A percentile compares a stretch with the other conserved stretches of the same genome.
Conservation (phyloP, 2,113 vertebrate species). For the Laterallus jamaicensis region DNA sequence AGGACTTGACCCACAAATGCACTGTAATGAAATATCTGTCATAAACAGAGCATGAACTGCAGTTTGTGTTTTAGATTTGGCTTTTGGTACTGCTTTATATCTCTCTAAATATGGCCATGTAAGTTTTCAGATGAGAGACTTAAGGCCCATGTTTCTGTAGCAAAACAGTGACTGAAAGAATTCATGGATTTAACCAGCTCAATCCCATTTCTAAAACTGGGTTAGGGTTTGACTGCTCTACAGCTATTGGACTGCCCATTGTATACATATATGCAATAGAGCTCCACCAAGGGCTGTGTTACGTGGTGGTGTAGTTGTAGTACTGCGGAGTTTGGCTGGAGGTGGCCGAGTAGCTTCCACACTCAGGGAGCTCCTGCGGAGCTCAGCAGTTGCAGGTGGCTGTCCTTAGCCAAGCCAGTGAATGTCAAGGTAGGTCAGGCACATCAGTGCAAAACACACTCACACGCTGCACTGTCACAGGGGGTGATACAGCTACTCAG, state of each 20-base stretch:
- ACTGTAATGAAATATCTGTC: background rate
- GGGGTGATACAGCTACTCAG: background rate
- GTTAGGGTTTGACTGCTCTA: background rate
- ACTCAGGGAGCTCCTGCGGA: background rate
- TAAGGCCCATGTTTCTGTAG: background rate
- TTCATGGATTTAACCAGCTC: background rate
- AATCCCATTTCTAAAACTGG: background rate
- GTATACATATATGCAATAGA: background rate
- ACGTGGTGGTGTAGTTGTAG: background rate
- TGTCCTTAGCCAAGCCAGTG: rapidly evolving
- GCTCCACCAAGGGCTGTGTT: background rate
- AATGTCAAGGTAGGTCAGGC: background rate
- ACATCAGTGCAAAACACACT: background rate
- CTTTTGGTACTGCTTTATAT: background rate
- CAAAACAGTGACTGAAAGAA: background rate
- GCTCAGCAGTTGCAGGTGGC: background rate
- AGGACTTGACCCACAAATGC: background rate
- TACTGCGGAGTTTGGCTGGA: background rate
- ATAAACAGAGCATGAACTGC: background rate
- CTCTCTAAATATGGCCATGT: background rate
- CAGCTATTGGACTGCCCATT: background rate
- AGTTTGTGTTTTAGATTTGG: background rate
- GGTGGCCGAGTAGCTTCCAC: background rate
- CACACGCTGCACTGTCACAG: too few species aligned
- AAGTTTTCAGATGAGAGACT: background rate